Evolutionary conservation across 2,113 vertebrate genomes (phyloP), one percentile per base, ranked within the genome.

Genomic region (Tretioscincus oriximinensis): DNA sequence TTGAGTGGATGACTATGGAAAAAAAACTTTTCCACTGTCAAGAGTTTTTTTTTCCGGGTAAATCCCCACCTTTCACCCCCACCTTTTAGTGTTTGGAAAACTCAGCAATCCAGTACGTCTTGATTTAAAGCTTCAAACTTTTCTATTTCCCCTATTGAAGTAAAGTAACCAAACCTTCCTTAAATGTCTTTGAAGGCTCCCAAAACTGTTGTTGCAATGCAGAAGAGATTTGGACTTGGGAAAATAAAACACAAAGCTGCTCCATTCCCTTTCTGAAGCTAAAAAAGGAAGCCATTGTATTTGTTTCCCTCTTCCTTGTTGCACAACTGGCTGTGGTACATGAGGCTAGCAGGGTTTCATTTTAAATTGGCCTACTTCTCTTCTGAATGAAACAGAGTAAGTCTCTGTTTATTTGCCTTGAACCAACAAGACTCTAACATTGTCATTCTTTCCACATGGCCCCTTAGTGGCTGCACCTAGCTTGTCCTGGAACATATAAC

Each of bases 1-100:
- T 58, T 4, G 88, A 77, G 81, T 35, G 86, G 82, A 90, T 4
- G 31, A 71, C 90, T 90, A 81, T 92, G 91, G 92, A 92, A 92
- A 90, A n/a, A 41, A 81, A 69, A 2, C 76, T 90, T 58, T 90
- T 90, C 29, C 71, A 74, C 84, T 86, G 88, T 90, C 90, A 92
- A 86, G 54, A 18, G 54, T 18, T 58, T 58, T 58, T 18, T 58
- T 58, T 58, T 18, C 54, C 54, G 16, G 54, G 54, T 58, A 58
- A 58, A 58, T 18, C 54, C 54, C 54, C 65, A 41, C 5, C 14
- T 24, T 29, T 29, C 31, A 11, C 51, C 63, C 47, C 60, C 47
- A 18, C 29, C 80, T 61, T 68, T 29, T 74, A 54, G 31, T 81
- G 29, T 85, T 86, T 87, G 76, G 79, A 54, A 88, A 84, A 88